These are phyloP conservation scores for Delichon dasypus DNA, from an alignment of 2,797 vertebrate species.

Conservation along the genomic window DNA sequence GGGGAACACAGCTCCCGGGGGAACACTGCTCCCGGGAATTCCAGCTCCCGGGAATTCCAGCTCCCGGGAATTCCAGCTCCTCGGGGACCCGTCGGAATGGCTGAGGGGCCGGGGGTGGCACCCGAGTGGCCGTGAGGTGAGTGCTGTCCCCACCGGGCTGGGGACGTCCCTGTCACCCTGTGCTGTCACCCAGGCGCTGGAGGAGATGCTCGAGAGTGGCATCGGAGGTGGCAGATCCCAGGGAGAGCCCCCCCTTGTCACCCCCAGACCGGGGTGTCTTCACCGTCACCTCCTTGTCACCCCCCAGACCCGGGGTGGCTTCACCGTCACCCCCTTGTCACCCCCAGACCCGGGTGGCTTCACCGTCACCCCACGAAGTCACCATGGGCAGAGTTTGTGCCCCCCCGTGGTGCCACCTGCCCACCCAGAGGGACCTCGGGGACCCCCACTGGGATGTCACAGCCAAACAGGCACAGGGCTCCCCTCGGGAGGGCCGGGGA, in stretches of 20 bases:
- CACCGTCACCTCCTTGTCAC: fast-evolving
- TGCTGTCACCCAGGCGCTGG: fast-evolving
- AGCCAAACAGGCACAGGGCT: too few species aligned
- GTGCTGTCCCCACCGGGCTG: background rate
- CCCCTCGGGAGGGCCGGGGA: background rate
- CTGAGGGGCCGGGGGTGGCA: background rate
- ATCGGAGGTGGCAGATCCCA: fast-evolving
- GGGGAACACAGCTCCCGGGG: background rate
- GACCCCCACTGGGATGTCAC: too few species aligned
- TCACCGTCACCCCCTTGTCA: background rate
- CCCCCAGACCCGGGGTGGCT: background rate
- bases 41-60: background rate
- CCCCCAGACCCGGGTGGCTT: background rate
- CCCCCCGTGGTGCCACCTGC: background rate
- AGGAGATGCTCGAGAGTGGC: background rate
- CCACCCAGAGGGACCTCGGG: background rate
- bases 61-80: background rate
- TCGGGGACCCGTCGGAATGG: background rate
- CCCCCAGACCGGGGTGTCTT: background rate
- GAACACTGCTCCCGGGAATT: background rate
- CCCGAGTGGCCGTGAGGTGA: background rate
- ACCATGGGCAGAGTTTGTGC: too few species aligned
- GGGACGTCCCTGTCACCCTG: background rate
- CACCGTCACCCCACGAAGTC: background rate
- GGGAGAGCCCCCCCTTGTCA: background rate